Base-by-base conservation (phyloP, 2,797 vertebrate species). In the Halcyon smyrnensis region DNA sequence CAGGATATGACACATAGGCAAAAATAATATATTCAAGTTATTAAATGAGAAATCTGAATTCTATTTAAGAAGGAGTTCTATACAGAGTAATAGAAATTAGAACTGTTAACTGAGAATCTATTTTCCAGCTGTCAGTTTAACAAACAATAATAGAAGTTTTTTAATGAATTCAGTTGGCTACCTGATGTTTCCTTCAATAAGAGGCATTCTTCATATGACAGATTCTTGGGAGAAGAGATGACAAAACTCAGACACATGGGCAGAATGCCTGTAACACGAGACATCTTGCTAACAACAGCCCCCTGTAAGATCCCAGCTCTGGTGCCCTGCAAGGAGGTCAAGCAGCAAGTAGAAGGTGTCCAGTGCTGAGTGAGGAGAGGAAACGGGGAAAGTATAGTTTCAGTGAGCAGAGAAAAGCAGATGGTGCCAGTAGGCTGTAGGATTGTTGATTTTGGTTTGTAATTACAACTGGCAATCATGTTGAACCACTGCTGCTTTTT, bases 401-500 rank as follows among this genome's bases (percentile, higher is more conserved):
- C 14, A 86, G 67, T 3, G 8, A 91, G 59, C 27, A 82, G 34
- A 64, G 51, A 75, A 83, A 94, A 87, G 6, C 43, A 89, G 27
- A 79, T 1, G 19, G 59, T 84, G 59, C 74, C 80, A 82, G 56
- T 56, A 89, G 70, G 70, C 78, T 73, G 59, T 12, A 79, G n/a
- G 48, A 57, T 34, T 91, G 91, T 95, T 95, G 87, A 84, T 90
- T 90, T 93, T 90, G 69, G 69, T 94, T 93, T 90, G 62, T 62
- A 90, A 84, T 94, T 94, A 90, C 68, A 87, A 92, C 60, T 67
- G 46, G 88, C 20, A 92, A 67, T 84, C 68, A 84, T 84, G 96
- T 93, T 84, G 67, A 89, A 84, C 70, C 54, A 56, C 41, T 79
- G 59, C 53, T 91, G 53, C 50, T 90, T 94, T 94, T 91, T 91